Conservation (phyloP, 2,888 invertebrate genomes). For the Orthonychiurus folsomi region DNA sequence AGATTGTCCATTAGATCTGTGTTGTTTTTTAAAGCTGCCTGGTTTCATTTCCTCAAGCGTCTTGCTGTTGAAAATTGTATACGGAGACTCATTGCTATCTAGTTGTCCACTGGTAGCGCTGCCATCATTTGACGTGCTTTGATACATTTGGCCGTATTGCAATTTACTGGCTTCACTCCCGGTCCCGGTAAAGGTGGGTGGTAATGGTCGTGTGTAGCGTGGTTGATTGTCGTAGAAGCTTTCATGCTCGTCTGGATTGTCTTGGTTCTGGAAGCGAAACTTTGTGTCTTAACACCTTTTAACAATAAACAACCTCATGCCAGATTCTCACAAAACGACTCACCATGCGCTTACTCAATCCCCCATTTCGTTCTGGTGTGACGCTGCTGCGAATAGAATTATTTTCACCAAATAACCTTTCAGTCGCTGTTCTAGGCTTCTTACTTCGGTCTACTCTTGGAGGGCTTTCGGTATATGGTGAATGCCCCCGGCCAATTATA, state of each 20-base stretch:
- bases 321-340: no score
- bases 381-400: slow-evolving; percentile 26
- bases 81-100: background rate
- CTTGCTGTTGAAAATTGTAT: background rate
- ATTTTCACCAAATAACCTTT: slow-evolving; percentile 58
- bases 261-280: background rate
- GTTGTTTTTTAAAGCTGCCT: background rate
- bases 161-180: background rate
- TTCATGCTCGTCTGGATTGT: background rate
- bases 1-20: background rate
- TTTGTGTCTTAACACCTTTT: no score
- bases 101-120: background rate
- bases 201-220: background rate
- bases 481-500: background rate
- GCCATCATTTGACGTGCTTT: background rate
- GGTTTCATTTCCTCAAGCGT: background rate
- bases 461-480: slow-evolving; percentile 46
- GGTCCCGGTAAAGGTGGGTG: background rate
- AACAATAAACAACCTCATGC: no score
- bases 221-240: background rate
- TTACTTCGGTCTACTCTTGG: slow-evolving; percentile 69
- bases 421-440: slow-evolving; percentile 66
- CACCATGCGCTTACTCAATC: slow-evolving; percentile 7
- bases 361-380: background rate
- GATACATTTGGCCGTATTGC: background rate